Conservation (phyloP, 2,113 vertebrate genomes). For the Gasterosteus aculeatus region DNA sequence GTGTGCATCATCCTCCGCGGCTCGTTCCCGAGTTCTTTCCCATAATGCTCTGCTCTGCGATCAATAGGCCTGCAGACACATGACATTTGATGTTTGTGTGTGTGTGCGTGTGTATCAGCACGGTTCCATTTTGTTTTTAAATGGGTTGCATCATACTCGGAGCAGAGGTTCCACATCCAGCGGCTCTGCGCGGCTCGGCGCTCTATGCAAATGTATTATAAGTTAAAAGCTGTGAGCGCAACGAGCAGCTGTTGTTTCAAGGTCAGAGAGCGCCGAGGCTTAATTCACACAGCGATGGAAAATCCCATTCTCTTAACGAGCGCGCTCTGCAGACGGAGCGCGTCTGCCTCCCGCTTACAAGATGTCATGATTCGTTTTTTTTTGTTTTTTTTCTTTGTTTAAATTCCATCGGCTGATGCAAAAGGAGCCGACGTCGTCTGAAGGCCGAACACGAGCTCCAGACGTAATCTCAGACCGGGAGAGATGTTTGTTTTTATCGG, state of each 20-base stretch:
- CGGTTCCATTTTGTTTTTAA: constrained; percentile 28
- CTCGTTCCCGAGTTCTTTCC: constrained; percentile 40
- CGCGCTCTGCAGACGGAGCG: neutral
- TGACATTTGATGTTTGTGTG: constrained; percentile 53
- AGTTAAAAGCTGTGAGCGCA: constrained; percentile 43
- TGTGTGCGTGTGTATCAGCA: neutral
- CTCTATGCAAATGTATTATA: constrained; percentile 45
- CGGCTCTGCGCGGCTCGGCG: neutral
- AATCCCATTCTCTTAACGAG: neutral
- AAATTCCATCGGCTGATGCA: constrained; percentile 7
- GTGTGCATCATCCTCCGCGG: constrained; percentile 52
- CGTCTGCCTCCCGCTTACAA: neutral
- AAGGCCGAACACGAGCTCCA: constrained; percentile 10
- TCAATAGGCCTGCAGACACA: constrained; percentile 46
- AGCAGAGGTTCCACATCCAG: constrained; percentile 23
- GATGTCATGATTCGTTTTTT: constrained; percentile 35
- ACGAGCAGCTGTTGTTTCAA: constrained; percentile 50
- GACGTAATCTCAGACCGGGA: constrained; percentile 4
- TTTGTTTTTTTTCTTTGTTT: no score
- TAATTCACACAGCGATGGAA: constrained; percentile 26
- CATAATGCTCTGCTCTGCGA: constrained; percentile 44
- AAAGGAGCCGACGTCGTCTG: neutral
- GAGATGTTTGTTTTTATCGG: constrained; percentile 4
- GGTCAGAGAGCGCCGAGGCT: constrained; percentile 37
- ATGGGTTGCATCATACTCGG: constrained; percentile 11